Evolutionary conservation across 2,113 vertebrate genomes (phyloP).

Genomic region (Rhinoderma darwinii): DNA sequence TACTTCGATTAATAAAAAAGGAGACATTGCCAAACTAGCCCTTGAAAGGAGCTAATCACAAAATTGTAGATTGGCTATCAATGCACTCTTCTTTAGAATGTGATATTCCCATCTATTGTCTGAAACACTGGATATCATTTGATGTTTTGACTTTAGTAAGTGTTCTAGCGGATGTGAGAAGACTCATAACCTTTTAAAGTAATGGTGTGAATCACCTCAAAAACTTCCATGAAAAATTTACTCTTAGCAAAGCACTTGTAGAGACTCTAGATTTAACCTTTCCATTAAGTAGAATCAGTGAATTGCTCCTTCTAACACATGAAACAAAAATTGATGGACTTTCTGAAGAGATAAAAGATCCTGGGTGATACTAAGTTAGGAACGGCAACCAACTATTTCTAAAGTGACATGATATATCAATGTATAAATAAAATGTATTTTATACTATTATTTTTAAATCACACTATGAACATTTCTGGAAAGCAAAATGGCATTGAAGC

Average conservation of each 20-base stretch:
- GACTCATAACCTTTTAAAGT: slow-evolving; percentile 54
- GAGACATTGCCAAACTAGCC: neutral
- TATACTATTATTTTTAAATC: slow-evolving; percentile 16
- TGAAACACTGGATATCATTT: slow-evolving; percentile 58
- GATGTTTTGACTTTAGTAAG: slow-evolving; percentile 64
- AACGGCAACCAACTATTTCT: neutral
- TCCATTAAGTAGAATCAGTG: slow-evolving; percentile 24
- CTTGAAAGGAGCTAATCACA: neutral
- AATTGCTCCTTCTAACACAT: slow-evolving; percentile 37
- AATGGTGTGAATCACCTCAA: slow-evolving; percentile 60
- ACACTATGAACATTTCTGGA: slow-evolving; percentile 15
- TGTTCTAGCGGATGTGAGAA: slow-evolving; percentile 48
- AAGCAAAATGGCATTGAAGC: neutral
- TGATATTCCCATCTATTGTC: slow-evolving; percentile 53
- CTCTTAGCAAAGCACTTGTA: slow-evolving; percentile 55
- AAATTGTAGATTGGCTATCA: slow-evolving; percentile 36
- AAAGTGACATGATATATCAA: slow-evolving; percentile 29
- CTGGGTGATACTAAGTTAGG: neutral
- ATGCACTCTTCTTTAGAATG: slow-evolving; percentile 31
- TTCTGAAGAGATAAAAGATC: neutral
- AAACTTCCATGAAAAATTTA: slow-evolving; percentile 55
- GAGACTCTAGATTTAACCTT: slow-evolving; percentile 49
- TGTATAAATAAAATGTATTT: slow-evolving; percentile 13
- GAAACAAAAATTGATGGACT: slow-evolving; percentile 34
- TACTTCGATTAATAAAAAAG: neutral